A percentile compares a stretch with the other conserved stretches of the same genome.
Evolutionary conservation across 2,113 vertebrate genomes (phyloP).

Genomic region (Sinocyclocheilus rhinocerous): DNA sequence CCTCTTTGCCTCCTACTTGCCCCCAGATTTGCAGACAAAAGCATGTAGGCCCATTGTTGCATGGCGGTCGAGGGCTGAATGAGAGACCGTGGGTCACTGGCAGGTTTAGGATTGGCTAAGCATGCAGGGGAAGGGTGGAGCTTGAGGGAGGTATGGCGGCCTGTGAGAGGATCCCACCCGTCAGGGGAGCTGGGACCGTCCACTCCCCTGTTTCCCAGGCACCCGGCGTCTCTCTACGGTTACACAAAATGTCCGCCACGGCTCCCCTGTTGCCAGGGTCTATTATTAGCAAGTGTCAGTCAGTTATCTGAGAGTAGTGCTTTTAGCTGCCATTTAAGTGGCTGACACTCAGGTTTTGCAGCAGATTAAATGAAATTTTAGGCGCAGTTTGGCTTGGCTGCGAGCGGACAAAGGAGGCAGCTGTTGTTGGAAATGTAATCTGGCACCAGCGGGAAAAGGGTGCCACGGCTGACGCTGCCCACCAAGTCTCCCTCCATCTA

Average conservation of each 20-base stretch:
- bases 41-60: slow-evolving; percentile 52
- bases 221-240: slow-evolving; percentile 68
- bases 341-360: slow-evolving; percentile 80
- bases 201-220: slow-evolving; percentile 64
- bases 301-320: slow-evolving; percentile 82
- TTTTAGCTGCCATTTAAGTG: slow-evolving; percentile 85
- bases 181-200: slow-evolving; percentile 63
- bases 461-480: slow-evolving; percentile 46
- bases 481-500: slow-evolving; percentile 27
- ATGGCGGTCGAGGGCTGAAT: slow-evolving; percentile 47
- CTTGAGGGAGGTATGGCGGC: slow-evolving; percentile 45
- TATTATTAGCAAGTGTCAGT: slow-evolving; percentile 85
- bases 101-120: slow-evolving; percentile 67
- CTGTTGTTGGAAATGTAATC: slow-evolving; percentile 78
- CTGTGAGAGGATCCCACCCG: slow-evolving; percentile 33
- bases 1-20: slow-evolving; percentile 37
- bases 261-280: slow-evolving; percentile 63
- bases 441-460: slow-evolving; percentile 61
- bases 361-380: slow-evolving; percentile 86
- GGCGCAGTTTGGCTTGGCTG: slow-evolving; percentile 77
- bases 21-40: slow-evolving; percentile 52
- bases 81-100: slow-evolving; percentile 62
- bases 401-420: slow-evolving; percentile 79
- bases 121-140: slow-evolving; percentile 41
- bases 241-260: slow-evolving; percentile 78